A percentile compares a stretch with the other conserved stretches of the same genome.
These are phyloP conservation scores for Vanessa tameamea DNA, from an alignment of 1,140 invertebrate species.

Conservation along the genomic window DNA sequence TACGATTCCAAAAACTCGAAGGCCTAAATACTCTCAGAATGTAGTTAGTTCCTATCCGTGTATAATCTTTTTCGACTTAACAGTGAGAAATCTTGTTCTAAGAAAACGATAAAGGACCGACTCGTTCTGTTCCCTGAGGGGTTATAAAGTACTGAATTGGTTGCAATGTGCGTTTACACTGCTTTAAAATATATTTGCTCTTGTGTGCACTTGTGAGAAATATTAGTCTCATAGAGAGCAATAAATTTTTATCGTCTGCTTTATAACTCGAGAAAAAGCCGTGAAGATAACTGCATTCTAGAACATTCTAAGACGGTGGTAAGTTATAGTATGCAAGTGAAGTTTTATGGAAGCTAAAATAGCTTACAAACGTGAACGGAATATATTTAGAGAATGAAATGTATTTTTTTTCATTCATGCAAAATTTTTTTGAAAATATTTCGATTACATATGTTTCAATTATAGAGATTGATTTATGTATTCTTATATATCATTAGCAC, in stretches of 20 bases:
- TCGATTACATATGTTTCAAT: too few species aligned
- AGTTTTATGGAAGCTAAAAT: not conserved
- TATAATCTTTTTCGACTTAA: slow-evolving; percentile 9
- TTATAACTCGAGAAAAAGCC: not conserved
- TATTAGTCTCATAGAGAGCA: slow-evolving; percentile 8
- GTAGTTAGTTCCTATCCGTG: not conserved
- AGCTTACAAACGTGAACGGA: not conserved
- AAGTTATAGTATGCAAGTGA: not conserved
- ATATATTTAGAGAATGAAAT: not conserved
- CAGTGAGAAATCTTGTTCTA: slow-evolving; percentile 1
- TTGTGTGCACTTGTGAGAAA: slow-evolving; percentile 18
- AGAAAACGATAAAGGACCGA: slow-evolving; percentile 34
- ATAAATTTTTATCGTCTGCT: slow-evolving; percentile 21
- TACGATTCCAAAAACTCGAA: not conserved
- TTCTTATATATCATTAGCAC: too few species aligned
- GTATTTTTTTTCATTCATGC: not conserved
- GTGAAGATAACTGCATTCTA: slow-evolving; percentile 10
- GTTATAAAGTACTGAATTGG: slow-evolving; percentile 31
- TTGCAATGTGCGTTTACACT: slow-evolving; percentile 19
- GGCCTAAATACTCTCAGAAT: not conserved
- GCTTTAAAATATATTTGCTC: slow-evolving; percentile 22
- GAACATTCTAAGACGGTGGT: not conserved
- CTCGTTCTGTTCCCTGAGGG: slow-evolving; percentile 22
- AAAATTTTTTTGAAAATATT: too few species aligned
- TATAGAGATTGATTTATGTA: too few species aligned